phyloP scores from a whole-genome alignment of 2,888 invertebrate genomes.

The Phasia obesa region DNA sequence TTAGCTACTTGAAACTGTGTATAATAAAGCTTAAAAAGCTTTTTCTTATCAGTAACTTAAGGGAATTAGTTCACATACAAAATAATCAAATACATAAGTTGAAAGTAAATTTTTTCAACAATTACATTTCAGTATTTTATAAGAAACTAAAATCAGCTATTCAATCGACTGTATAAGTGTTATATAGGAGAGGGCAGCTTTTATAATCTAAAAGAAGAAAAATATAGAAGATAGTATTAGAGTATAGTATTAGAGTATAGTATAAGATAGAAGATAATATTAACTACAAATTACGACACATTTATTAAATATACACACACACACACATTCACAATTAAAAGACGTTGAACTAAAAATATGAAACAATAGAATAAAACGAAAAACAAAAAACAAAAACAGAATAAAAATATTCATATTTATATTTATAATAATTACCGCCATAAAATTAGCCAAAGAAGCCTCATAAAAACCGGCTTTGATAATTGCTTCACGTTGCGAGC shows the following conservation, averaged over 20 bases:
- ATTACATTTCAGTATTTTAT: too few species aligned
- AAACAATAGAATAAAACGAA: not conserved
- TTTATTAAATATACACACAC: not conserved
- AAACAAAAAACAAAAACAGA: constrained; percentile 5
- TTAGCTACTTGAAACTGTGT: constrained; percentile 7
- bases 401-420: too few species aligned
- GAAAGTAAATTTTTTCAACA: not conserved
- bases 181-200: constrained; percentile 77
- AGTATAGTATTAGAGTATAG: too few species aligned
- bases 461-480: constrained; percentile 79
- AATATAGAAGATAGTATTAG: too few species aligned
- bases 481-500: constrained; percentile 77
- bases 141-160: constrained; percentile 36
- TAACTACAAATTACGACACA: constrained; percentile 5
- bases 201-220: constrained; percentile 74
- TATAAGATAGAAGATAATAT: constrained; percentile 1
- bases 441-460: constrained; percentile 79
- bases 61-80: not conserved
- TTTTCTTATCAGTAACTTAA: constrained; percentile 10
- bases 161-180: constrained; percentile 79
- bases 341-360: not conserved
- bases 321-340: constrained; percentile 29
- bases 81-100: not conserved
- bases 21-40: constrained; percentile 45
- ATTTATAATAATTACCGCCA: constrained; percentile 75